These are phyloP conservation scores for Hydropsyche betteni DNA, from an alignment of 2,888 invertebrate genomes.

Conservation along the genomic window DNA sequence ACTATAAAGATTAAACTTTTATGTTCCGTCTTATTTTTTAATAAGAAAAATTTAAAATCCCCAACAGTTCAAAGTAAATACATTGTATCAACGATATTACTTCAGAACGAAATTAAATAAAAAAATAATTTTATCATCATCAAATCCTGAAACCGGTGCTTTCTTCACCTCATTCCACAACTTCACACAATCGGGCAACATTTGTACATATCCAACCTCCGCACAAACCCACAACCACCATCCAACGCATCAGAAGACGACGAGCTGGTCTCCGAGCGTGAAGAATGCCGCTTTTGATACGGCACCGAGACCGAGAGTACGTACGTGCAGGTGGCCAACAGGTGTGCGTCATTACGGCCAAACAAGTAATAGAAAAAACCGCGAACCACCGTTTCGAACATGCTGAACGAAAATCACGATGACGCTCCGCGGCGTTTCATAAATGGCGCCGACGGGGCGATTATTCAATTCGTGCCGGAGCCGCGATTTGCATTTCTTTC, in stretches of 20 bases:
- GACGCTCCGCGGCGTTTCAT: background rate
- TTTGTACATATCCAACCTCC: too few species aligned
- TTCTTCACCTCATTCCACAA: too few species aligned
- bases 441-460: background rate
- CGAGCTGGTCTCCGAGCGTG: conserved; percentile 10
- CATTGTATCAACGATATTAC: too few species aligned
- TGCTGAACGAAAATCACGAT: background rate
- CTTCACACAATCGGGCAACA: too few species aligned
- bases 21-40: too few species aligned
- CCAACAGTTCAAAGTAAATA: too few species aligned
- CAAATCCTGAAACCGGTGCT: too few species aligned
- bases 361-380: background rate
- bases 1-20: too few species aligned
- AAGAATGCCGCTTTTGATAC: conserved; percentile 41
- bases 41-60: too few species aligned
- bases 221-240: background rate
- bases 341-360: conserved; percentile 11
- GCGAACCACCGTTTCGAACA: too few species aligned
- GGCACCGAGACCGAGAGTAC: conserved; percentile 12
- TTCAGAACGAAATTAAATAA: too few species aligned
- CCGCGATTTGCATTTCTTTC: background rate
- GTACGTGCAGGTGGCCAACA: conserved; percentile 24
- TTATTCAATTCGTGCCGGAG: background rate
- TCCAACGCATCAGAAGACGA: background rate
- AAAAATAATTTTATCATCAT: too few species aligned